Conservation (phyloP, 2,888 invertebrate species). For the Sisyra nigra region DNA sequence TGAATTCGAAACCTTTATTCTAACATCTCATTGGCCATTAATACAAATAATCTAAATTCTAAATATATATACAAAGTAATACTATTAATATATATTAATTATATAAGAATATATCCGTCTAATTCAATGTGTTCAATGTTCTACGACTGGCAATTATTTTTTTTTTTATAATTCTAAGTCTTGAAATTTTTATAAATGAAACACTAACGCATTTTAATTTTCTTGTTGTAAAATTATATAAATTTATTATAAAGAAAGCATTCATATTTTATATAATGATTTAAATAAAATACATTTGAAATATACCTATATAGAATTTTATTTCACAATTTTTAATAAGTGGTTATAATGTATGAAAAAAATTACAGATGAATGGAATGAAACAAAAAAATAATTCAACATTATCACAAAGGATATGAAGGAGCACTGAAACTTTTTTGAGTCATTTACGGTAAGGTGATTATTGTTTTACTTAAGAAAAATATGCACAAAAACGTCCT, state of each 20-base stretch:
- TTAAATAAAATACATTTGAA: not conserved
- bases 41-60: not conserved
- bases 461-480: too few relatives aligned
- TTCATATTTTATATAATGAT: not conserved
- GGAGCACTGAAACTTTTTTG: too few relatives aligned
- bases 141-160: not conserved
- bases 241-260: not conserved
- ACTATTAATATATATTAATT: not conserved
- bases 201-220: not conserved
- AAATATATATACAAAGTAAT: not conserved
- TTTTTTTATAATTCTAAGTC: not conserved
- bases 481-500: too few relatives aligned
- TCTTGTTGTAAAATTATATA: too few relatives aligned
- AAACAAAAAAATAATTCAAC: too few relatives aligned
- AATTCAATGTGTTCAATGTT: not conserved
- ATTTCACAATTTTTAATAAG: not conserved
- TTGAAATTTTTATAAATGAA: not conserved
- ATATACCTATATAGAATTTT: not conserved
- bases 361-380: too few relatives aligned
- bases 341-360: too few relatives aligned
- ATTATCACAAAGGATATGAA: too few relatives aligned
- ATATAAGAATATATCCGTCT: not conserved
- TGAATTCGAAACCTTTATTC: slow-evolving; percentile 38
- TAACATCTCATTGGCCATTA: slow-evolving; percentile 13
- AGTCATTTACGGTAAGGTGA: too few relatives aligned